phyloP scores from a whole-genome alignment of 2,113 vertebrate genomes.

The Tachysurus fulvidraco region DNA sequence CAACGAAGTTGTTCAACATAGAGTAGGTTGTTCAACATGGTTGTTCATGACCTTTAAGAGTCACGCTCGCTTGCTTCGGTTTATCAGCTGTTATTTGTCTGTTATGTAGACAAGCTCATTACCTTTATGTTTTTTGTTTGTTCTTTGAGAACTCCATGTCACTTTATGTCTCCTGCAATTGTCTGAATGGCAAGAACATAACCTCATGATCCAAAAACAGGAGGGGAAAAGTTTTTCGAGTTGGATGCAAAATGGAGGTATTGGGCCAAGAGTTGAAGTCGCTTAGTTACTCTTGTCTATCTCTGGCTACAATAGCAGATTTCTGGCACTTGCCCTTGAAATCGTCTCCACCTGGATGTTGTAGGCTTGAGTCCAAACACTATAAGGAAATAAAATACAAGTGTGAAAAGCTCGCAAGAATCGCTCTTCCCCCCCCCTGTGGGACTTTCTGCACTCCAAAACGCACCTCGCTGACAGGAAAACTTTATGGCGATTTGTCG shows the following conservation, averaged over 20 bases:
- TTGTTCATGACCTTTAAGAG: neutral
- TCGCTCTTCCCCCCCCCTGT: conserved; percentile 39
- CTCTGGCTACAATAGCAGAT: conserved; percentile 47
- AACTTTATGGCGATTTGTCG: conserved; percentile 54
- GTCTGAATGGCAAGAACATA: conserved; percentile 32
- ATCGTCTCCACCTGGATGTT: conserved; percentile 62
- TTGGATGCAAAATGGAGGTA: conserved; percentile 48
- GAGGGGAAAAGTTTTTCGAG: conserved; percentile 14
- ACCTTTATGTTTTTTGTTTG: neutral
- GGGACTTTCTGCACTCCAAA: conserved; percentile 48
- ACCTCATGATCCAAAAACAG: conserved; percentile 30
- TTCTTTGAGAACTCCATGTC: neutral
- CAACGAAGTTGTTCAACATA: conserved; percentile 13
- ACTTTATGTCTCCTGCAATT: conserved; percentile 18
- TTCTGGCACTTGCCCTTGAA: conserved; percentile 54
- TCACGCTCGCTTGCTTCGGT: neutral
- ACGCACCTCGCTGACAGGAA: conserved; percentile 53
- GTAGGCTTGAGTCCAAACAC: conserved; percentile 54
- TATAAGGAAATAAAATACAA: conserved; percentile 60
- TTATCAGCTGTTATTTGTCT: neutral
- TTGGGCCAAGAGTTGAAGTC: conserved; percentile 44
- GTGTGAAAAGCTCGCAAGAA: conserved; percentile 51
- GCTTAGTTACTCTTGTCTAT: conserved; percentile 52
- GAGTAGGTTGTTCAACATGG: neutral
- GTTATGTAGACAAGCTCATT: neutral